Base-by-base conservation (phyloP, 2,113 vertebrate species). In the Sturnira hondurensis region DNA sequence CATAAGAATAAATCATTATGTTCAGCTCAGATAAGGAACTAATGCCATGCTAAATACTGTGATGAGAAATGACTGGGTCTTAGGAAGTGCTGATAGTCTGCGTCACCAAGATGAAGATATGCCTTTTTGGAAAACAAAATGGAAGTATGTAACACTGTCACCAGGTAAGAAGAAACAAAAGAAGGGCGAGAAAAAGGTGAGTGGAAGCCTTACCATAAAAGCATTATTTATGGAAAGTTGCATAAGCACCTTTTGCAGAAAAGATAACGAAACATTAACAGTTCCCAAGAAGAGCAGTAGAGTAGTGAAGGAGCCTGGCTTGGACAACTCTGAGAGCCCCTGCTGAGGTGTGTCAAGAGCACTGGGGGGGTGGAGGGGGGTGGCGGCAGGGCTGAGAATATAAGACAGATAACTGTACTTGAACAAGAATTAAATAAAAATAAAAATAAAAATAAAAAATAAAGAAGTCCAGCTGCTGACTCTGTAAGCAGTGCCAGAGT, bases 181-280 rank as follows among this genome's bases (percentile, higher is more conserved):
- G 16, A 68, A 50, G 4, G 81, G 13, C 20, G 61, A 52, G 2
- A 17, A 47, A 61, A 93, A 78, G 43, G n/a, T 89, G 89, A 93
- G 3, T 33, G 74, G 85, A 88, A 77, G 7, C 10, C 26, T 92
- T 38, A 61, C 22, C 58, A 43, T 58, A 80, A 96, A 71, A 82
- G 41, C 28, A 93, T 94, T 95, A 89, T 94, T 96, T 96, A 95
- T 78, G n/a, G 36, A 86, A 88, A 77, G 91, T 73, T 50, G 33
- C 17, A 63, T 50, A 22, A 88, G 41, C 81, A 96, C 41, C 19
- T 94, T 91, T 86, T 82, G 33, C 14, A 58, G 65, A 87, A 84
- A 96, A 93, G 22, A 81, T 63, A 93, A 52, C 43, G 45, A 73
- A 56, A 24, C 24, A 90, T 73, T 88, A 94, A 95, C 81, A 78